Evolutionary conservation across 2,888 invertebrate genomes (phyloP).

Genomic region (Zhuqinia jingwanae): DNA sequence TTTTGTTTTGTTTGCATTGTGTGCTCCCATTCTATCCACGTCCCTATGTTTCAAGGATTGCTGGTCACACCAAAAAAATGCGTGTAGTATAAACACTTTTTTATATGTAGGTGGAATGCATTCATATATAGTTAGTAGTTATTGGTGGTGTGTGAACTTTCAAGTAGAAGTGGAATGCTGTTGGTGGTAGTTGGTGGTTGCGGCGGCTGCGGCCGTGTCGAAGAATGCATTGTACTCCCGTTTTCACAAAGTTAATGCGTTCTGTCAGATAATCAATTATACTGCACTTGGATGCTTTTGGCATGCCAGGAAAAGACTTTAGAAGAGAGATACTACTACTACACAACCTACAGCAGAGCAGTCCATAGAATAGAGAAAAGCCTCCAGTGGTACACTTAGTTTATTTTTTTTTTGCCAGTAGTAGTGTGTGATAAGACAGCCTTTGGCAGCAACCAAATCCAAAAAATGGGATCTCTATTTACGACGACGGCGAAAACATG

Average conservation of each 20-base stretch:
- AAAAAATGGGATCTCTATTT: slow-evolving; percentile 44
- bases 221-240: slow-evolving; percentile 45
- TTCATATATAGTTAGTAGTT: neutral
- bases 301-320: slow-evolving; percentile 37
- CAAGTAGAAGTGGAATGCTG: no score
- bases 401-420: no score
- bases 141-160: neutral
- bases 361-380: neutral
- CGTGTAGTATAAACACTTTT: neutral
- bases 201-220: no score
- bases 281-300: slow-evolving; percentile 69
- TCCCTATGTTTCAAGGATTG: neutral
- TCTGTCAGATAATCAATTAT: slow-evolving; percentile 78
- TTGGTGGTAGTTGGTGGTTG: neutral
- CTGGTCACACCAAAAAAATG: slow-evolving; percentile 12
- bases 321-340: slow-evolving; percentile 20
- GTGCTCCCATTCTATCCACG: slow-evolving; percentile 6
- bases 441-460: slow-evolving; percentile 34
- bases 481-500: neutral
- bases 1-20: neutral
- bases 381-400: neutral
- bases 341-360: neutral
- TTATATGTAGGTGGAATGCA: slow-evolving; percentile 3
- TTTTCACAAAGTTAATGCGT: slow-evolving; percentile 66
- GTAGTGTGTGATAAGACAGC: slow-evolving; percentile 21